Conservation (phyloP, 2,797 vertebrate genomes). For the Coranthus polyacanthus region DNA sequence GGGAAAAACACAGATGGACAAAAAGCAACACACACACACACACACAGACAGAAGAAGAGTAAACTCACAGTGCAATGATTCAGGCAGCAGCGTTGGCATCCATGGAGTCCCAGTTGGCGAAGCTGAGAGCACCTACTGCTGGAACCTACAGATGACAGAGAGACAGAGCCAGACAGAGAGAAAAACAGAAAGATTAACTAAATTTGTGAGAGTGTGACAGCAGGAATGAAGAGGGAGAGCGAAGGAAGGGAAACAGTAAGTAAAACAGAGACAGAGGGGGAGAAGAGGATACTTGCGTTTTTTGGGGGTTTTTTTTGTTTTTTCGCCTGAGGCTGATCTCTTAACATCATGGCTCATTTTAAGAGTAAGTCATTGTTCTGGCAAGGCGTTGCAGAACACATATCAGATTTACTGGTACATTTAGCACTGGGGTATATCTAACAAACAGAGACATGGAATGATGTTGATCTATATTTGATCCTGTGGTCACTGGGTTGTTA, state of each 20-base stretch:
- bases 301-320: constrained; percentile 29
- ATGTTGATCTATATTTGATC: background rate
- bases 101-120: constrained; percentile 53
- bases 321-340: constrained; percentile 38
- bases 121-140: constrained; percentile 42
- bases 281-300: constrained; percentile 13
- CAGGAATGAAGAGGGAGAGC: constrained; percentile 4
- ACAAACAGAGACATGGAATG: constrained; percentile 10
- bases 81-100: constrained; percentile 49
- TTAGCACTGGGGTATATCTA: constrained; percentile 19
- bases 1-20: constrained; percentile 32
- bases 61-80: constrained; percentile 62
- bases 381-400: constrained; percentile 11
- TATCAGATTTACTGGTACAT: constrained; percentile 45
- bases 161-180: constrained; percentile 24
- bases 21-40: constrained; percentile 6
- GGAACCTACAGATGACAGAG: constrained; percentile 49
- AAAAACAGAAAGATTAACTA: constrained; percentile 11
- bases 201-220: constrained; percentile 1
- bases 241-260: constrained; percentile 1
- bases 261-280: constrained; percentile 13
- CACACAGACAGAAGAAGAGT: constrained; percentile 18
- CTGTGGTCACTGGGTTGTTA: background rate
- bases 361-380: constrained; percentile 43
- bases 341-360: constrained; percentile 41